Conservation (phyloP, 2,113 vertebrate species). For the Apus apus region DNA sequence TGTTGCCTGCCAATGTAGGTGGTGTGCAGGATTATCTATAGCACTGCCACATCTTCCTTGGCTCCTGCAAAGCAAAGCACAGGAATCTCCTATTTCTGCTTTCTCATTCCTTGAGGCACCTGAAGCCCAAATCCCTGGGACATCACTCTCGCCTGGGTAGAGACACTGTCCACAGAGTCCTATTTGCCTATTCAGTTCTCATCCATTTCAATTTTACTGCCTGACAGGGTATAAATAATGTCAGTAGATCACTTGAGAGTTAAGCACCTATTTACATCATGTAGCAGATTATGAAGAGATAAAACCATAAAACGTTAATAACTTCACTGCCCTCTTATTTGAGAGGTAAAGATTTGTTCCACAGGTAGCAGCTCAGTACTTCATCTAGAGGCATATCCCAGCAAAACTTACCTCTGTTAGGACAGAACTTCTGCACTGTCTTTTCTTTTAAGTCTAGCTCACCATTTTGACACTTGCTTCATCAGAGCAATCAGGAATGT, state of each 20-base stretch:
- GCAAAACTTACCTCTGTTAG: not conserved
- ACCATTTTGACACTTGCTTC: not conserved
- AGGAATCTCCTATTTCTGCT: not conserved
- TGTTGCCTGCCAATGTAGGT: not conserved
- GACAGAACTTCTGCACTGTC: not conserved
- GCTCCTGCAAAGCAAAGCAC: not conserved
- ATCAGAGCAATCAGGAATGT: not conserved
- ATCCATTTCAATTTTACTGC: not conserved
- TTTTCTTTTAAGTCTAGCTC: not conserved
- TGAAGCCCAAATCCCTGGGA: not conserved
- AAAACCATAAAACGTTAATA: not conserved
- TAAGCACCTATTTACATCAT: not conserved
- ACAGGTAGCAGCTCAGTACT: not conserved
- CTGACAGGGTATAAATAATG: not conserved
- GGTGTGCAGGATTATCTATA: not conserved
- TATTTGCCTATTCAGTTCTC: not conserved
- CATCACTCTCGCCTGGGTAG: not conserved
- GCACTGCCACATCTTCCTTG: not conserved
- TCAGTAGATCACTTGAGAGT: not conserved
- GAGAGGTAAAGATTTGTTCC: not conserved
- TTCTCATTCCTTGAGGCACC: not conserved
- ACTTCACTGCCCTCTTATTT: not conserved
- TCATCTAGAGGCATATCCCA: not conserved
- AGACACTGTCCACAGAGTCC: not conserved
- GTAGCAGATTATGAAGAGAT: not conserved